Conservation (phyloP, 2,113 vertebrate genomes). For the Neotoma lepida region DNA sequence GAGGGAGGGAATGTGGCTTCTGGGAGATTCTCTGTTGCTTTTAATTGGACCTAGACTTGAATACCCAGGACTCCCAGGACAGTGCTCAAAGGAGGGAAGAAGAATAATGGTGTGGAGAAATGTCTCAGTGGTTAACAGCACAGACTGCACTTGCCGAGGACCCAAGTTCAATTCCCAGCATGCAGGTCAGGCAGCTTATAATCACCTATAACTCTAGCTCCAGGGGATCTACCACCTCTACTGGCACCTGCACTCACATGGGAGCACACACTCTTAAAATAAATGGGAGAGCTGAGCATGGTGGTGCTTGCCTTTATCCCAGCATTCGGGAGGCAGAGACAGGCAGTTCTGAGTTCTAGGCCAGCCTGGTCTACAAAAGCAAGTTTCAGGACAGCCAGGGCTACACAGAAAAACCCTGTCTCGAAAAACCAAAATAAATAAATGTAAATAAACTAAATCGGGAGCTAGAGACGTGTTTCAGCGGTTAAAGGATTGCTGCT, state of each 20-base stretch:
- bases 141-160: not conserved
- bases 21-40: not conserved
- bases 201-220: not conserved
- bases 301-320: not conserved
- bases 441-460: not conserved
- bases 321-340: too few relatives aligned
- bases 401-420: too few relatives aligned
- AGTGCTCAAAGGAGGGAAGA: not conserved
- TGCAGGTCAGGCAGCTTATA: not conserved
- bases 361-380: too few relatives aligned
- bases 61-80: not conserved
- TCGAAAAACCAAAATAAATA: too few relatives aligned
- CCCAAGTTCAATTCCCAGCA: not conserved
- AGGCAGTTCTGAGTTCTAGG: too few relatives aligned
- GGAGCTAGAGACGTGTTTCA: not conserved
- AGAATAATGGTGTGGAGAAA: not conserved
- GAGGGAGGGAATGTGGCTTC: not conserved
- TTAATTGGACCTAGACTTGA: not conserved
- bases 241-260: not conserved
- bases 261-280: not conserved
- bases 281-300: not conserved
- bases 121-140: not conserved
- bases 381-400: too few relatives aligned
- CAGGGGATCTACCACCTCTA: too few relatives aligned
- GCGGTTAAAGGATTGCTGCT: not conserved